phyloP scores from a whole-genome alignment of 1,140 invertebrate genomes.

The Psix sp. region DNA sequence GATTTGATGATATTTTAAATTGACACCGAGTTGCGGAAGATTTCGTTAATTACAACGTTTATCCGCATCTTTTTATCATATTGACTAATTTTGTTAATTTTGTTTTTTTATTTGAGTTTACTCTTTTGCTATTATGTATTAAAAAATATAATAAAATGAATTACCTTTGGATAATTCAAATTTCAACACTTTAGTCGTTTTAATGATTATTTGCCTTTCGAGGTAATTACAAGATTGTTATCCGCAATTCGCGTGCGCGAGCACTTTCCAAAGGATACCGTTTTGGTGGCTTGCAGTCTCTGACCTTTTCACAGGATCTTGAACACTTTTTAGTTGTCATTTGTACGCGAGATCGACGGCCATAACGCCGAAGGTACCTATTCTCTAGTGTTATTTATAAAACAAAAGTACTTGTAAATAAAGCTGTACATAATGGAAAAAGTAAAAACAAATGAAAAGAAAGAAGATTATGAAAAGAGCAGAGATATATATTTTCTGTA shows the following conservation, averaged over 20 bases:
- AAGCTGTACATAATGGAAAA: constrained; percentile 50
- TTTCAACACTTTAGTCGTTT: not conserved
- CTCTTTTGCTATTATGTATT: not conserved
- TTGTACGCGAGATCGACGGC: constrained; percentile 1
- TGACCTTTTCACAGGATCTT: too few species aligned
- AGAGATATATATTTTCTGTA: constrained; percentile 40
- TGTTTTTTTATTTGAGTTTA: not conserved
- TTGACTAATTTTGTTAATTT: constrained; percentile 8
- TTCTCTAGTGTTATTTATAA: constrained; percentile 43
- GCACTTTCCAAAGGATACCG: too few species aligned
- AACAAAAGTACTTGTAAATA: constrained; percentile 53
- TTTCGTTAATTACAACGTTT: constrained; percentile 6
- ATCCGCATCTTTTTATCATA: constrained; percentile 2
- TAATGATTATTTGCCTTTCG: not conserved
- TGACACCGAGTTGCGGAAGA: constrained; percentile 17
- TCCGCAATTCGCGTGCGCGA: constrained; percentile 10
- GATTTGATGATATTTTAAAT: constrained; percentile 21
- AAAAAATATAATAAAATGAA: too few species aligned
- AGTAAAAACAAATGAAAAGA: not conserved
- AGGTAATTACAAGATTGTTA: not conserved
- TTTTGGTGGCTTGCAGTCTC: not conserved
- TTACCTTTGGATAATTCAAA: not conserved
- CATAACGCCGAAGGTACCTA: constrained; percentile 27
- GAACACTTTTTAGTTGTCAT: too few species aligned
- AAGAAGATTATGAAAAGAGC: not conserved